Evolutionary conservation across 2,797 vertebrate species (phyloP).

Genomic region (Spinibarbus caldwelli): DNA sequence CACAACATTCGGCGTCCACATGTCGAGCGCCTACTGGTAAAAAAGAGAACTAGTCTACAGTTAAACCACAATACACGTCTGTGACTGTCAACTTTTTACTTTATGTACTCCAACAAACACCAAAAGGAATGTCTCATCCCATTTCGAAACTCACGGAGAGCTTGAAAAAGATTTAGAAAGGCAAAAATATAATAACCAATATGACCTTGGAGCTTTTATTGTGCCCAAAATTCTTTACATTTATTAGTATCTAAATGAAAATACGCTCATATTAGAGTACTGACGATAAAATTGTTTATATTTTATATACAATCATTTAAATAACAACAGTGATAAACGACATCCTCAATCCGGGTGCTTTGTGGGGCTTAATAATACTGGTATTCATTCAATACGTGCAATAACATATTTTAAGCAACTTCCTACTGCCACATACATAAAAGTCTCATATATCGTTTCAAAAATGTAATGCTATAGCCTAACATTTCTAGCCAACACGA

Average conservation of each 20-base stretch:
- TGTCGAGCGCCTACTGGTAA: slow-evolving; percentile 60
- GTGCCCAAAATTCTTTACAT: slow-evolving; percentile 1
- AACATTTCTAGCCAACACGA: neutral
- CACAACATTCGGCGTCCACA: slow-evolving; percentile 54
- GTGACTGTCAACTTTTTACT: slow-evolving; percentile 34
- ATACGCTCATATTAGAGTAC: neutral
- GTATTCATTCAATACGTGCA: slow-evolving; percentile 21
- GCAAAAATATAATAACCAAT: neutral
- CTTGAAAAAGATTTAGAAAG: slow-evolving; percentile 31
- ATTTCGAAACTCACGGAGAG: slow-evolving; percentile 56
- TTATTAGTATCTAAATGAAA: neutral
- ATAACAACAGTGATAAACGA: slow-evolving; percentile 9
- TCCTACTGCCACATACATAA: slow-evolving; percentile 31
- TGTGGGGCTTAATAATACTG: neutral
- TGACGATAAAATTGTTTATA: neutral
- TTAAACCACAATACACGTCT: slow-evolving; percentile 52
- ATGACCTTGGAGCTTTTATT: slow-evolving; percentile 69
- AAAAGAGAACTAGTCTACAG: slow-evolving; percentile 21
- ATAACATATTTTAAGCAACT: slow-evolving; percentile 20
- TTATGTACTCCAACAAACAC: slow-evolving; percentile 18
- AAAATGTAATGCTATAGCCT: neutral
- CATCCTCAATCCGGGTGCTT: slow-evolving; percentile 37
- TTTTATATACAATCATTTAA: neutral
- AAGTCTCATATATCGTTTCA: slow-evolving; percentile 28
- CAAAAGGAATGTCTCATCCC: slow-evolving; percentile 38